Evolutionary conservation across 2,797 vertebrate genomes (phyloP).

Genomic region (Lates japonicus): DNA sequence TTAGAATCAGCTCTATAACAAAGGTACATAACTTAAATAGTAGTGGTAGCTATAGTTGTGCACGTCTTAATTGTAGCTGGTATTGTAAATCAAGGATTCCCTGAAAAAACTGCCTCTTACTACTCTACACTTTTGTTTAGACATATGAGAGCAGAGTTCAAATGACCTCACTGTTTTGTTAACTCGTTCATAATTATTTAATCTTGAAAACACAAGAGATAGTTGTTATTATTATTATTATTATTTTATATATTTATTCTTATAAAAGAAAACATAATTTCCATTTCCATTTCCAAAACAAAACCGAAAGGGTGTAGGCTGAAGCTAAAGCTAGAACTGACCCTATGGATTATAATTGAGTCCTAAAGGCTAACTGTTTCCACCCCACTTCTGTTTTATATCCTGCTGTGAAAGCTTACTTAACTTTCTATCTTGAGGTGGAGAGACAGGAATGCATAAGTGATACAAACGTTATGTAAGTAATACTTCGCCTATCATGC

Average conservation of each 20-base stretch:
- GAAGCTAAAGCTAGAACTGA: too few species aligned
- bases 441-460: constrained; percentile 25
- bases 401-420: constrained; percentile 27
- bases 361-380: background rate
- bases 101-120: background rate
- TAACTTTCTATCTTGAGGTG: constrained; percentile 19
- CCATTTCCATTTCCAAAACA: too few species aligned
- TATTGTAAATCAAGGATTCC: background rate
- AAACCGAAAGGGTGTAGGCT: too few species aligned
- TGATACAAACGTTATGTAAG: constrained; percentile 49
- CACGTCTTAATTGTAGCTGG: background rate
- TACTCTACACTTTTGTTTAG: background rate
- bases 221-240: too few species aligned
- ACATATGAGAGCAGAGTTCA: background rate
- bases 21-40: background rate
- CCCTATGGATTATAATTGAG: background rate
- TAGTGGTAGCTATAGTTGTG: too few species aligned
- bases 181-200: background rate
- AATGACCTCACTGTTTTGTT: background rate
- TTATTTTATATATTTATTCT: too few species aligned
- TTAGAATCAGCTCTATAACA: background rate
- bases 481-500: constrained; percentile 17
- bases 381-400: background rate
- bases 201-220: background rate
- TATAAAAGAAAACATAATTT: too few species aligned